phyloP scores from a whole-genome alignment of 2,797 vertebrate species.

The Eulemur mongoz region DNA sequence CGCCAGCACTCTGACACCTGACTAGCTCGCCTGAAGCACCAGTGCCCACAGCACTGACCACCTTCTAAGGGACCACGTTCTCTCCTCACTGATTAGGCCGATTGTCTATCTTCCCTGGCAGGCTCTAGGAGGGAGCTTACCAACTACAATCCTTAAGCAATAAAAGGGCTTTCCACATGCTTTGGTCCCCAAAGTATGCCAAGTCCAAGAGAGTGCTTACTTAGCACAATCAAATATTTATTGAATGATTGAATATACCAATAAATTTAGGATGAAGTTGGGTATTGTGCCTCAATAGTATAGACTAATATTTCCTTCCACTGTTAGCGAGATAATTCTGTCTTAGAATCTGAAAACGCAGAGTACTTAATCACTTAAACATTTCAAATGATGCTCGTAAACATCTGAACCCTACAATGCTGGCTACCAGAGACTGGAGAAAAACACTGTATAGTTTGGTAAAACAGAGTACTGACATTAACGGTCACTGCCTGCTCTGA shows the following conservation, averaged over 20 bases:
- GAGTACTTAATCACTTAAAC: neutral
- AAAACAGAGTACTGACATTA: neutral
- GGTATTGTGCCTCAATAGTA: neutral
- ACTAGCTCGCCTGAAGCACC: neutral
- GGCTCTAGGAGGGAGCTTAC: neutral
- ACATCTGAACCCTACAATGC: neutral
- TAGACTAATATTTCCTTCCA: slow-evolving; percentile 15
- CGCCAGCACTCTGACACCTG: neutral
- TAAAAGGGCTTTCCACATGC: neutral
- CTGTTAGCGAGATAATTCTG: neutral
- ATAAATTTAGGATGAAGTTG: neutral
- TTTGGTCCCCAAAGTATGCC: neutral
- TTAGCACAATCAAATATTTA: neutral
- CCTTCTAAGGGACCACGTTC: neutral
- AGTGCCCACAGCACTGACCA: neutral
- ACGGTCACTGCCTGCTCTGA: neutral
- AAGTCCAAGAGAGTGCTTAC: neutral
- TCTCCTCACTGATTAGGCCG: neutral
- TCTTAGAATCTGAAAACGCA: neutral
- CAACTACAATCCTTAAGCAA: neutral
- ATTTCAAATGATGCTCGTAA: neutral
- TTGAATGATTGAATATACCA: neutral
- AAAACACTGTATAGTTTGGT: neutral
- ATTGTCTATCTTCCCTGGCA: neutral
- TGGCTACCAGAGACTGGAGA: neutral